Conservation (phyloP, 2,888 invertebrate species). For the Neelides folsomi region DNA sequence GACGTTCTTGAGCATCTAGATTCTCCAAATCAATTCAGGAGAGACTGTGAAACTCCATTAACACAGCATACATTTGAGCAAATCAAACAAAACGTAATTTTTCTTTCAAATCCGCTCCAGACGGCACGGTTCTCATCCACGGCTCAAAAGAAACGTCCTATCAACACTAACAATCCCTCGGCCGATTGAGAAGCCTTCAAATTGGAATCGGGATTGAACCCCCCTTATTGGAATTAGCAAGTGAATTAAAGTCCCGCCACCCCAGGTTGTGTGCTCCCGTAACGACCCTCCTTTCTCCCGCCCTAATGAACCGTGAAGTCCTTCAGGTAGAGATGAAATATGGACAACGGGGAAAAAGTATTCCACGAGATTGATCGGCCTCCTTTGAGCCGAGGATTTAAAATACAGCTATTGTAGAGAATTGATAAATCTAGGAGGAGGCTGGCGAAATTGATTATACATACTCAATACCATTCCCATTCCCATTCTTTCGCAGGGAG, state of each 20-base stretch:
- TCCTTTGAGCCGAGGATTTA: conserved; percentile 23
- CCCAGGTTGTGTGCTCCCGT: background rate
- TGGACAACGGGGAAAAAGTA: conserved; percentile 17
- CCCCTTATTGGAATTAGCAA: background rate
- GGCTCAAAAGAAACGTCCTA: background rate
- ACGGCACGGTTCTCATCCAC: conserved; percentile 15
- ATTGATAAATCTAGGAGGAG: conserved; percentile 27
- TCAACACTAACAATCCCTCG: too few relatives aligned
- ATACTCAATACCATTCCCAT: conserved; percentile 28
- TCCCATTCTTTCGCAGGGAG: background rate
- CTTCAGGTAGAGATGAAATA: conserved; percentile 16
- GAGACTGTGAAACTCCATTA: conserved; percentile 33
- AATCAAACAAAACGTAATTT: conserved; percentile 34
- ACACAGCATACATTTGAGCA: conserved; percentile 33
- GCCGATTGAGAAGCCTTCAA: too few relatives aligned
- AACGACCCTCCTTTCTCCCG: too few relatives aligned
- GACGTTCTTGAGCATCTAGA: conserved; percentile 28
- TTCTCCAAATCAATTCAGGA: conserved; percentile 33
- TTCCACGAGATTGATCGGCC: conserved; percentile 28
- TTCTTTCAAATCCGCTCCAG: conserved; percentile 28
- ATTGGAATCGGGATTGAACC: too few relatives aligned
- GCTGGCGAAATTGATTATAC: conserved; percentile 30
- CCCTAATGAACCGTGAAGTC: too few relatives aligned
- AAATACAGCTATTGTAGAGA: conserved; percentile 26
- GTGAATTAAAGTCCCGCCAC: conserved; percentile 6